A percentile compares a stretch with the other conserved stretches of the same genome.
phyloP scores from a whole-genome alignment of 2,888 invertebrate genomes.

The Caenorhabditis virilis region DNA sequence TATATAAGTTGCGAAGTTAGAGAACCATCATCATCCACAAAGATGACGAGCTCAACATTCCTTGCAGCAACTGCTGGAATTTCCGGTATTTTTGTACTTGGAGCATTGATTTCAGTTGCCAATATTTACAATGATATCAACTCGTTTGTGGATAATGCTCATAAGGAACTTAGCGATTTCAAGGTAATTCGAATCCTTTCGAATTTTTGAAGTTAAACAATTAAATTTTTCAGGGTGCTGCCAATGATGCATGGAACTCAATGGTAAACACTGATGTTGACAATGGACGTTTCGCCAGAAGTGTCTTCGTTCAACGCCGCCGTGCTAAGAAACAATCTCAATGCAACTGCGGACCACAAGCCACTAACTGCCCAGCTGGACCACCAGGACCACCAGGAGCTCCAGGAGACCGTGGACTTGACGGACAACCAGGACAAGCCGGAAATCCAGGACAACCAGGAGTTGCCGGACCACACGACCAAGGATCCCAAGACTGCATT shows the following conservation, averaged over 20 bases:
- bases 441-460: slow-evolving; percentile 36
- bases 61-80: slow-evolving; percentile 20
- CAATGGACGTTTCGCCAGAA: slow-evolving; percentile 26
- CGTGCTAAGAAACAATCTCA: slow-evolving; percentile 33
- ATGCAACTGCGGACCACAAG: slow-evolving; percentile 47
- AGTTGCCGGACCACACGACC: slow-evolving; percentile 20
- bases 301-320: slow-evolving; percentile 29
- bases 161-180: slow-evolving; percentile 42
- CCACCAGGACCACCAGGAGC: slow-evolving; percentile 52
- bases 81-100: slow-evolving; percentile 33
- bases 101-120: slow-evolving; percentile 31
- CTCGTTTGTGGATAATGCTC: slow-evolving; percentile 37
- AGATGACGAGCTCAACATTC: slow-evolving; percentile 31
- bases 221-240: slow-evolving; percentile 35
- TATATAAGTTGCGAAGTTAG: no score
- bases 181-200: slow-evolving; percentile 12
- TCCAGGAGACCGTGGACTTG: slow-evolving; percentile 39
- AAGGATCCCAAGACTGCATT: slow-evolving; percentile 30
- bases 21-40: no score
- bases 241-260: slow-evolving; percentile 45
- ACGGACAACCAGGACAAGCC: slow-evolving; percentile 37
- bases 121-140: slow-evolving; percentile 45
- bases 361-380: slow-evolving; percentile 47
- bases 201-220: neutral
- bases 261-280: slow-evolving; percentile 31